Base-by-base conservation (phyloP, 2,797 vertebrate genomes). In the Sebastes cheni region DNA sequence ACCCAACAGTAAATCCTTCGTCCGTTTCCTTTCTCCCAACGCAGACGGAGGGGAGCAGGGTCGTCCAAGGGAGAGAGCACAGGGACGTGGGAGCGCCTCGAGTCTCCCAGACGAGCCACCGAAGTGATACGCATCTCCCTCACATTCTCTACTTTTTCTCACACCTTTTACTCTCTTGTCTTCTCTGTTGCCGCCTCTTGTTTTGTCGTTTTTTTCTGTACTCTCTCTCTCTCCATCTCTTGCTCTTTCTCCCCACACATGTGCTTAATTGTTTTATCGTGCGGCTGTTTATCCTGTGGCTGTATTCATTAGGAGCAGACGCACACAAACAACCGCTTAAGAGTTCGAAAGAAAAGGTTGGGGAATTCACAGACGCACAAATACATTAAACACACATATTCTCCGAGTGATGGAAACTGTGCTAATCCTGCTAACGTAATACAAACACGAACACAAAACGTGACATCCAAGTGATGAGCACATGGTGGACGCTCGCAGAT, bases 1-100 rank as follows among this genome's bases (percentile, higher is more conserved):
- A 96, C 96, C 95, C 93, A 96, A 96, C 95, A 96, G 95, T 96
- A 96, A 96, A 96, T 96, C 96, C 94, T 94, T 96, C 95, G 91
- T 93, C 93, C 92, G 86, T 91, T 96, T 96, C 95, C 95, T 94
- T 92, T 95, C 94, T 93, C 93, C 87, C 83, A 62, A 81, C 72
- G 86, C 92, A 94, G 92, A 91, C 80, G 65, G 86, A 89, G 91
- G 93, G 87, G 91, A 92, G 89, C 83, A 79, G 80, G 91, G 92
- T 91, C 88, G 88, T 88, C 87, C 80, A 72, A 84, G 72, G 85
- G 87, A 90, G 92, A 89, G 88, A 87, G 77, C 54, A 65, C 75
- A 79, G 88, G 92, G 90, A 91, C 78, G 81, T 93, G 92, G 94
- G 93, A 95, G 93, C 79, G 84, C 81, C 82, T 86, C 7, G 10